Evolutionary conservation across 2,113 vertebrate genomes (phyloP), one percentile per base, ranked within the genome.

Genomic region (Neopipo cinnamomea): DNA sequence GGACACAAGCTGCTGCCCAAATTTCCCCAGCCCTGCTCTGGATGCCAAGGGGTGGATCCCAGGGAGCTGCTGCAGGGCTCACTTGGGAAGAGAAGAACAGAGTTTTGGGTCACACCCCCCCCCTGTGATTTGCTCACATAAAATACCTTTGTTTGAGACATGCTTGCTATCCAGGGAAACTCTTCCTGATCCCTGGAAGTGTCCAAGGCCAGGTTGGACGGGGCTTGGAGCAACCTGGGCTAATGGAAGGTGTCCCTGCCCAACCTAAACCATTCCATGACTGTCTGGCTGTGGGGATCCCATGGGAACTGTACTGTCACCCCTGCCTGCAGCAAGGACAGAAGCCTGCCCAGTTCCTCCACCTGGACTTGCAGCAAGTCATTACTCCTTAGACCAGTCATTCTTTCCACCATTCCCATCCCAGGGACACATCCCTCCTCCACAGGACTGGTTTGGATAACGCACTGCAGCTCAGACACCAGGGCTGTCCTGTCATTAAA

Each of bases 331-430:
- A 49, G 46, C 0, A 3, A 71, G 86, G 41, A 11, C 59, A 73
- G 80, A 56, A 30, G 11, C n/a, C 61, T 56, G 50, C 61, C 30
- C 65, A 27, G 12, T 23, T 81, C 31, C 28, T 79, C 82, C n/a
- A 11, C 1, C 30, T 13, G 3, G 33, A 19, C 68, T 5, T 18
- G 39, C 28, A 44, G 28, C 31, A 11, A 37, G 37, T 15, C 3
- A 1, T 53, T 33, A 2, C 25, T 55, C 49, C 53, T 6, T 0
- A 23, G 30, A 42, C 3, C 31, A 28, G 16, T 21, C 17, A 7
- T 7, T 61, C 55, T 37, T 53, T 18, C 31, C 31, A 41, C 21
- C 25, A 41, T n/a, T 79, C 14, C 4, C 12, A 16, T 13, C n/a
- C 28, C 14, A 12, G 15, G 55, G 49, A 27, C 3, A 10, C 24